phyloP scores from a whole-genome alignment of 2,888 invertebrate species.

The Torymus auratus region DNA sequence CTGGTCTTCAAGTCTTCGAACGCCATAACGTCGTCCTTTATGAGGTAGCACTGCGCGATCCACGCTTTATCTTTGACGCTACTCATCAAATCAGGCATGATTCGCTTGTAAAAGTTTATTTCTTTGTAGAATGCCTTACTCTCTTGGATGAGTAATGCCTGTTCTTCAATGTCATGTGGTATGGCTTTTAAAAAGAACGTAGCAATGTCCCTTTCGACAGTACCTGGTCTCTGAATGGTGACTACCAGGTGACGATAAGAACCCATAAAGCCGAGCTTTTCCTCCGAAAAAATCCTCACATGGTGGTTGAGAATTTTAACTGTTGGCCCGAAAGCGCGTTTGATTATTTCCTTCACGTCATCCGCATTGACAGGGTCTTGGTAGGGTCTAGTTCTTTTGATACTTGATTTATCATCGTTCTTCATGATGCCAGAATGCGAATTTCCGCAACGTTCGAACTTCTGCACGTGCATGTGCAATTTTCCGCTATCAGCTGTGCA shows the following conservation, averaged over 20 bases:
- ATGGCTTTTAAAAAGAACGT: conserved; percentile 81
- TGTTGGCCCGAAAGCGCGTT: conserved; percentile 46
- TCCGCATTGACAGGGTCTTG: conserved; percentile 48
- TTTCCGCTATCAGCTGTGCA: too few species aligned
- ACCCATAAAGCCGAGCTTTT: conserved; percentile 69
- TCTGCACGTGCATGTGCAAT: too few species aligned
- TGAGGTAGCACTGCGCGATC: conserved; percentile 70
- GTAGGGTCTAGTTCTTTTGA: too few species aligned
- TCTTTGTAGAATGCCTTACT: conserved; percentile 78
- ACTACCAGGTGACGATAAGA: conserved; percentile 64
- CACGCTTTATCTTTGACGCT: conserved; percentile 64
- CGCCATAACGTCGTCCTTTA: conserved; percentile 69
- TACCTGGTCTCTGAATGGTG: neutral
- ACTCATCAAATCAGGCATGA: conserved; percentile 74
- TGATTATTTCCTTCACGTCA: conserved; percentile 60
- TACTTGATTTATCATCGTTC: too few species aligned
- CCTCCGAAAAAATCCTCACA: conserved; percentile 64
- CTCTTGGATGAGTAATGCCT: conserved; percentile 78
- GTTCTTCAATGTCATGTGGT: conserved; percentile 78
- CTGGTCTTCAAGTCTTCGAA: conserved; percentile 73
- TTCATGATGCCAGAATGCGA: too few species aligned
- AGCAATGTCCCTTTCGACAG: conserved; percentile 52
- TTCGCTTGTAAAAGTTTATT: conserved; percentile 75
- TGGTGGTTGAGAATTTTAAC: conserved; percentile 61
- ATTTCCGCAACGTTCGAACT: too few species aligned